These are phyloP conservation scores for Mythimna loreyi DNA, from an alignment of 2,888 invertebrate genomes.

Conservation along the genomic window DNA sequence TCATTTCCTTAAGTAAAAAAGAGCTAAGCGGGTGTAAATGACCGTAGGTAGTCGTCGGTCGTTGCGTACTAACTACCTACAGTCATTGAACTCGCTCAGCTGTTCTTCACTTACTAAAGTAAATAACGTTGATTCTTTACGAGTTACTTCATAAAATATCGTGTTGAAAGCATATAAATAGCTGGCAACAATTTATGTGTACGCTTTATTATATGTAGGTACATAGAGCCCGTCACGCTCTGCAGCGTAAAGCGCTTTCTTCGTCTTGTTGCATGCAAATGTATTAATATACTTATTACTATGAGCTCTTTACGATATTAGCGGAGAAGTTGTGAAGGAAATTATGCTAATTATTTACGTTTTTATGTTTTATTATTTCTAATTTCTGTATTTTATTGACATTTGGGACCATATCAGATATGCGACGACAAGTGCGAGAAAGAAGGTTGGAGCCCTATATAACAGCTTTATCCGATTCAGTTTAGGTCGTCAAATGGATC, in stretches of 20 bases:
- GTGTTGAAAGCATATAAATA: slow-evolving; percentile 38
- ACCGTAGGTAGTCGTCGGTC: no score
- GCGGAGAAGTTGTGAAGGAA: slow-evolving; percentile 4
- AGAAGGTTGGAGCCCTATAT: no score
- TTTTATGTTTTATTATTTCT: not conserved
- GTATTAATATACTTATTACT: slow-evolving; percentile 45
- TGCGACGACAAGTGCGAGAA: no score
- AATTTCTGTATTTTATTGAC: not conserved
- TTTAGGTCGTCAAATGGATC: no score
- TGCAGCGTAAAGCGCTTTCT: slow-evolving; percentile 72
- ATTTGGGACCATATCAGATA: no score
- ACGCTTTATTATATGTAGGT: no score
- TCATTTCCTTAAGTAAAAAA: no score
- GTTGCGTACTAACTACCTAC: no score
- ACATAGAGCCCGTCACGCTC: slow-evolving; percentile 44
- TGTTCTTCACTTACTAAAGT: not conserved
- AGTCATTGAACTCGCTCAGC: no score
- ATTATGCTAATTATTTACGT: slow-evolving; percentile 18
- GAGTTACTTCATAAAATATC: slow-evolving; percentile 13
- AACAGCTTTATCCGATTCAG: no score
- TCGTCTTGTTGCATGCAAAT: slow-evolving; percentile 81
- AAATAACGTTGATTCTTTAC: slow-evolving; percentile 10
- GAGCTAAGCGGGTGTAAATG: no score
- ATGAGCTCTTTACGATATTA: slow-evolving; percentile 16
- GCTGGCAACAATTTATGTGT: no score